Percentiles rank a stretch among this genome's conserved stretches.
Evolutionary conservation across 1,140 invertebrate species (phyloP).

Genomic region (Aphaenogaster ashmeadi): DNA sequence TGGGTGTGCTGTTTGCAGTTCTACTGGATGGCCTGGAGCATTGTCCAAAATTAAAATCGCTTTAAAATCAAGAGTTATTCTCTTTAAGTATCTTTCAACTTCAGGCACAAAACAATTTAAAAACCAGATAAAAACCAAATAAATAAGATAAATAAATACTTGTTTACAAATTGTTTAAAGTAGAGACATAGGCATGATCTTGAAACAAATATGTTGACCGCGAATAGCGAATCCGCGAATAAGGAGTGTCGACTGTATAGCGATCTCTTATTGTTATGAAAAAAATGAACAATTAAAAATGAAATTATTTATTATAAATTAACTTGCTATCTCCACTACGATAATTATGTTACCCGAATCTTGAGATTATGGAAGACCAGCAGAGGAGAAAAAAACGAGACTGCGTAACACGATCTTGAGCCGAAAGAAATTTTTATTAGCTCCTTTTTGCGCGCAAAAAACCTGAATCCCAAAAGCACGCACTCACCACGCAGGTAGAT

Average conservation of each 20-base stretch:
- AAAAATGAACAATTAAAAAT: neutral
- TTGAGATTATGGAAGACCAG: slow-evolving; percentile 11
- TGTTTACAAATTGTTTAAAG: too few relatives aligned
- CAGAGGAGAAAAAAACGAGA: neutral
- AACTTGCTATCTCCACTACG: neutral
- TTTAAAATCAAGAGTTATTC: too few relatives aligned
- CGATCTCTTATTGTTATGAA: neutral
- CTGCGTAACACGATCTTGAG: slow-evolving; percentile 44
- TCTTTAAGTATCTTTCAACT: too few relatives aligned
- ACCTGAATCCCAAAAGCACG: slow-evolving; percentile 35
- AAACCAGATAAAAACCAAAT: too few relatives aligned
- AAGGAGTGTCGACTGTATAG: neutral
- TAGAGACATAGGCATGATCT: too few relatives aligned
- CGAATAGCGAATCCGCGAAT: too few relatives aligned
- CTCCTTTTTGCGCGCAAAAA: slow-evolving; percentile 15
- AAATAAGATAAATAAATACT: too few relatives aligned
- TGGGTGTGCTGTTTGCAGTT: too few relatives aligned
- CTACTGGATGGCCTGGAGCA: too few relatives aligned
- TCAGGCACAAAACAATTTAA: too few relatives aligned
- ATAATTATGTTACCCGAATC: neutral
- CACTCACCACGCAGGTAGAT: slow-evolving; percentile 38
- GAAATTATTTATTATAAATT: neutral
- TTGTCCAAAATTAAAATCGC: too few relatives aligned
- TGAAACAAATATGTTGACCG: too few relatives aligned
- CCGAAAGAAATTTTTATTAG: slow-evolving; percentile 39